A percentile compares a stretch with the other conserved stretches of the same genome.
Evolutionary conservation across 1,140 invertebrate genomes (phyloP).

Genomic region (Conopomorpha cramerella): DNA sequence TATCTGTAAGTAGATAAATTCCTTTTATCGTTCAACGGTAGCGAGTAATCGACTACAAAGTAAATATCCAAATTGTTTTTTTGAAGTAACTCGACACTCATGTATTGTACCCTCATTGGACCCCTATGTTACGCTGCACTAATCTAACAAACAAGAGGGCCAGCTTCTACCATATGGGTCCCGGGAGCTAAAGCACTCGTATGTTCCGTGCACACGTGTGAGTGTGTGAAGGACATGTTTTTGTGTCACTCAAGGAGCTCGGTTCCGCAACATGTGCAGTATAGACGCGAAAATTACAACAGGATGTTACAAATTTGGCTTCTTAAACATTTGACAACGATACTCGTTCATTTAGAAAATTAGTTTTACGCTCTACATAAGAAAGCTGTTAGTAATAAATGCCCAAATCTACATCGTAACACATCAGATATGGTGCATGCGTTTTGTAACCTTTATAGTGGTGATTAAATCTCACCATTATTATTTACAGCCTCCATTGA

Average conservation of each 20-base stretch:
- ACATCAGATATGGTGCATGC: constrained; percentile 17
- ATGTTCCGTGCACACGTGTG: too few relatives aligned
- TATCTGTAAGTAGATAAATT: too few relatives aligned
- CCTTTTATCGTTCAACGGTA: too few relatives aligned
- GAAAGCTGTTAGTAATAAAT: constrained; percentile 1
- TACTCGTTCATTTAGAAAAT: background rate
- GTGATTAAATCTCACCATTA: constrained; percentile 61
- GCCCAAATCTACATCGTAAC: constrained; percentile 1
- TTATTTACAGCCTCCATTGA: constrained; percentile 59
- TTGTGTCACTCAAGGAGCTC: constrained; percentile 46
- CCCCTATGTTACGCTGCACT: too few relatives aligned
- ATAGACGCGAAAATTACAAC: constrained; percentile 18
- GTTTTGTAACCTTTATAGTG: constrained; percentile 53
- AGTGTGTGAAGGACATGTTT: too few relatives aligned
- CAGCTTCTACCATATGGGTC: too few relatives aligned
- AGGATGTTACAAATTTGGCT: constrained; percentile 24
- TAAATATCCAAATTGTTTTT: too few relatives aligned
- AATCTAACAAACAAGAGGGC: too few relatives aligned
- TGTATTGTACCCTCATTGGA: too few relatives aligned
- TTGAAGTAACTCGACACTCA: too few relatives aligned
- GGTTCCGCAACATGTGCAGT: constrained; percentile 42
- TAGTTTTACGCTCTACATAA: constrained; percentile 1
- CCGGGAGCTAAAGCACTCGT: too few relatives aligned
- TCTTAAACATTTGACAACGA: background rate
- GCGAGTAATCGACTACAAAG: too few relatives aligned